phyloP scores from a whole-genome alignment of 2,113 vertebrate species.

The Junco hyemalis region DNA sequence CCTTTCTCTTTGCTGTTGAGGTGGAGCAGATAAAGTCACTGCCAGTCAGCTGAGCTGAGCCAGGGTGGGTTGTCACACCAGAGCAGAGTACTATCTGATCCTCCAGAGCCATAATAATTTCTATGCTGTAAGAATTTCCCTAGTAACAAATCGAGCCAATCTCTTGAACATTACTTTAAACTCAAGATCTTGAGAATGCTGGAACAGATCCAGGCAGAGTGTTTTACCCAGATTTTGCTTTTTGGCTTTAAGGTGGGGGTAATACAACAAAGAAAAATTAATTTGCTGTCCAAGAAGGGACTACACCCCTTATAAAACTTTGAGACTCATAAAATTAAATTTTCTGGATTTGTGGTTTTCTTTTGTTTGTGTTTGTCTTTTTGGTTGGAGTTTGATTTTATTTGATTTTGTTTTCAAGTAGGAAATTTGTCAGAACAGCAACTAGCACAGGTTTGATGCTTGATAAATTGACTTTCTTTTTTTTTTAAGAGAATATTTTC shows the following conservation, averaged over 20 bases:
- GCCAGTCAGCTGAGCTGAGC: not conserved
- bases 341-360: not conserved
- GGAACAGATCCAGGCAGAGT: not conserved
- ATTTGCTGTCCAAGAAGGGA: not conserved
- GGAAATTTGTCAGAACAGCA: not conserved
- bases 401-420: not conserved
- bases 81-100: not conserved
- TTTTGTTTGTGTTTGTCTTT: not conserved
- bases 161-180: not conserved
- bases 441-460: not conserved
- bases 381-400: not conserved
- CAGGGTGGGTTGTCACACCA: not conserved
- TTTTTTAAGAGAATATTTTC: not conserved
- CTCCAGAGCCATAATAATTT: not conserved
- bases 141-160: not conserved
- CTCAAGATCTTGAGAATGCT: not conserved
- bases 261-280: not conserved
- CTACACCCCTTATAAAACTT: not conserved
- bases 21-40: not conserved
- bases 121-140: not conserved
- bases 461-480: not conserved
- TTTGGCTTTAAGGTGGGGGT: not conserved
- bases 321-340: not conserved
- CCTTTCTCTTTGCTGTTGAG: not conserved
- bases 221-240: not conserved